phyloP scores from a whole-genome alignment of 2,888 invertebrate species.

The Drosophila fulvimacula region DNA sequence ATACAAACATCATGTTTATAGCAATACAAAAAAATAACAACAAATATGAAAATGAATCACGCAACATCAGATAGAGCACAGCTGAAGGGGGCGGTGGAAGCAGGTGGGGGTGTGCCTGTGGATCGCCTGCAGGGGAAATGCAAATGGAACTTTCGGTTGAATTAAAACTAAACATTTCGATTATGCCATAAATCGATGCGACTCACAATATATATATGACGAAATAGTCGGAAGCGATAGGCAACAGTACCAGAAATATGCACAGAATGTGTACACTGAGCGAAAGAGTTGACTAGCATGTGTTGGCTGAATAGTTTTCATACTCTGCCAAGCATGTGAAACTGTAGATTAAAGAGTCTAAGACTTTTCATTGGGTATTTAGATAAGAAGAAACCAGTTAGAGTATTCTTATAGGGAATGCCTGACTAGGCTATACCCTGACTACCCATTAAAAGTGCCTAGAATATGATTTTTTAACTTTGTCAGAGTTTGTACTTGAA shows the following conservation, averaged over 20 bases:
- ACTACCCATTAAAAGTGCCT: not conserved
- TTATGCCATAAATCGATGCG: slow-evolving; percentile 23
- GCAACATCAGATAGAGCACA: slow-evolving; percentile 38
- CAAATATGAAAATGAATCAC: slow-evolving; percentile 66
- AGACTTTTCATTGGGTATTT: not conserved
- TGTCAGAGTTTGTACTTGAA: not conserved
- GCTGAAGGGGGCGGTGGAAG: not conserved
- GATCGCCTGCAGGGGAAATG: slow-evolving; percentile 11
- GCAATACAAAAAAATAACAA: slow-evolving; percentile 39
- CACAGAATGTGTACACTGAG: not conserved
- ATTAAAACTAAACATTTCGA: slow-evolving; percentile 24
- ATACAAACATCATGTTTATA: slow-evolving; percentile 65
- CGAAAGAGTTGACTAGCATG: not conserved
- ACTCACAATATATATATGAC: slow-evolving; percentile 4
- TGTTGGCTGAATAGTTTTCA: no score
- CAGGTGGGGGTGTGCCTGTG: not conserved
- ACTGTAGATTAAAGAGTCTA: not conserved
- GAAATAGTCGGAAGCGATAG: slow-evolving; percentile 10
- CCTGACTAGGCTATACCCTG: not conserved
- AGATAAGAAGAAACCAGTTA: not conserved
- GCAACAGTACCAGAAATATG: not conserved
- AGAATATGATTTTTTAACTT: not conserved
- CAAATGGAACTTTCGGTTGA: slow-evolving; percentile 28
- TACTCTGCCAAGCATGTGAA: not conserved
- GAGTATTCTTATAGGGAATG: not conserved